Conservation (phyloP, 2,888 invertebrate species). For the Amphipoea oculea region DNA sequence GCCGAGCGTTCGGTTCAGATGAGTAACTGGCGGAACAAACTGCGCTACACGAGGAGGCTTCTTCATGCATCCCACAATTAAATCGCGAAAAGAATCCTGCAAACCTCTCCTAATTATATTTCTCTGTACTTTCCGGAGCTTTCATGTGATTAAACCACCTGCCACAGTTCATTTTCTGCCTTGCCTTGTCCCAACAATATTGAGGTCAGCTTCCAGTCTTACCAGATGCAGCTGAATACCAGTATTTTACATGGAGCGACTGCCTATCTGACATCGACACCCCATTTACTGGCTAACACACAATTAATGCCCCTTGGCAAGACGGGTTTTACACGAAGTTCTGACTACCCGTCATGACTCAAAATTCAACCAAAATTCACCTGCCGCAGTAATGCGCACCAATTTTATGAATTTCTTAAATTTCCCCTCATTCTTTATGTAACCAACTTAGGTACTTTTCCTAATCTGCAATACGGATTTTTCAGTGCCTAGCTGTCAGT, state of each 20-base stretch:
- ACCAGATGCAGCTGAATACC: neutral
- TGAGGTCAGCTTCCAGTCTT: neutral
- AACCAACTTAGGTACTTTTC: neutral
- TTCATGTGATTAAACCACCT: neutral
- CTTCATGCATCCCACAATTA: too few species aligned
- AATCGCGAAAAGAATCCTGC: neutral
- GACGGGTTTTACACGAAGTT: neutral
- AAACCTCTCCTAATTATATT: neutral
- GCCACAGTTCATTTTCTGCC: neutral
- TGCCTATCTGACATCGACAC: neutral
- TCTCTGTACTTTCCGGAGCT: neutral
- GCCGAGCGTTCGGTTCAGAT: too few species aligned
- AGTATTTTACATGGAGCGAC: neutral
- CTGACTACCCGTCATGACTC: neutral
- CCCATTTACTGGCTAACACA: neutral
- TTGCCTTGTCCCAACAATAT: neutral
- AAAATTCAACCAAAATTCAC: neutral
- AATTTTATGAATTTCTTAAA: neutral
- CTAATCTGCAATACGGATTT: neutral
- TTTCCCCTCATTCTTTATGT: neutral
- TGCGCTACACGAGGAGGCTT: too few species aligned
- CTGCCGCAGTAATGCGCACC: neutral
- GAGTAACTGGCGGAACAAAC: too few species aligned
- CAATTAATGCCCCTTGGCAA: neutral
- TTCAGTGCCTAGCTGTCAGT: neutral